phyloP scores from a whole-genome alignment of 2,797 vertebrate species.

The Molossus alvarezi region DNA sequence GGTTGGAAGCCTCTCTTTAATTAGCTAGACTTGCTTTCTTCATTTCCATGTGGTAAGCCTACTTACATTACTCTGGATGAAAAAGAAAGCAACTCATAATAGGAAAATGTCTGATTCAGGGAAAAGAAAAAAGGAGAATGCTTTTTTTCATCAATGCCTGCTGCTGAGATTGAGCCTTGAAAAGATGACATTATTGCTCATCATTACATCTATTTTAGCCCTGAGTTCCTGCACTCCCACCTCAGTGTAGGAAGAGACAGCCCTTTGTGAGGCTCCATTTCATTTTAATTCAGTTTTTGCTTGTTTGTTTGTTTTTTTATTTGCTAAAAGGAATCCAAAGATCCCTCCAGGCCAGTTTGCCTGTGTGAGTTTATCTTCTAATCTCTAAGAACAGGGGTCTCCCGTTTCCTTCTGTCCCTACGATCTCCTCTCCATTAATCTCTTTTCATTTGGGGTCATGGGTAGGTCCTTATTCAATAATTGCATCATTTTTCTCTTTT shows the following conservation, averaged over 20 bases:
- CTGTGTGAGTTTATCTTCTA: slow-evolving; percentile 57
- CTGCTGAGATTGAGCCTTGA: slow-evolving; percentile 3
- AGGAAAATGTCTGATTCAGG: background rate
- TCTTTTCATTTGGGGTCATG: slow-evolving; percentile 11
- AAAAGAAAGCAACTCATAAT: background rate
- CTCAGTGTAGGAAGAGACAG: background rate
- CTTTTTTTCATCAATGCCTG: background rate
- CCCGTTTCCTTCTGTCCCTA: background rate
- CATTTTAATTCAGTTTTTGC: background rate
- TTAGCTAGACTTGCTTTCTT: background rate
- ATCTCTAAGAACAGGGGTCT: background rate
- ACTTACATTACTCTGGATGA: background rate
- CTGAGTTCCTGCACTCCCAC: background rate
- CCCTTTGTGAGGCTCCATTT: background rate
- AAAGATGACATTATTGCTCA: background rate
- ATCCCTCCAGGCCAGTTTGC: background rate
- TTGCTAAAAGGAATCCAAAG: slow-evolving; percentile 23
- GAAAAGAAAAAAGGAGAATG: background rate
- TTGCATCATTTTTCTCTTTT: background rate
- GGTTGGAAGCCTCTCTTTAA: background rate
- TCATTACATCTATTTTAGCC: background rate
- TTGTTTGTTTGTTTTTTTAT: background rate
- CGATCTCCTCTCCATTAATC: slow-evolving; percentile 40
- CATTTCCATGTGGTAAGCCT: background rate
- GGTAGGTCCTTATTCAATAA: background rate